Evolutionary conservation across 2,888 invertebrate genomes (phyloP), one percentile per base, ranked within the genome.

Genomic region (Phalangium opilio): DNA sequence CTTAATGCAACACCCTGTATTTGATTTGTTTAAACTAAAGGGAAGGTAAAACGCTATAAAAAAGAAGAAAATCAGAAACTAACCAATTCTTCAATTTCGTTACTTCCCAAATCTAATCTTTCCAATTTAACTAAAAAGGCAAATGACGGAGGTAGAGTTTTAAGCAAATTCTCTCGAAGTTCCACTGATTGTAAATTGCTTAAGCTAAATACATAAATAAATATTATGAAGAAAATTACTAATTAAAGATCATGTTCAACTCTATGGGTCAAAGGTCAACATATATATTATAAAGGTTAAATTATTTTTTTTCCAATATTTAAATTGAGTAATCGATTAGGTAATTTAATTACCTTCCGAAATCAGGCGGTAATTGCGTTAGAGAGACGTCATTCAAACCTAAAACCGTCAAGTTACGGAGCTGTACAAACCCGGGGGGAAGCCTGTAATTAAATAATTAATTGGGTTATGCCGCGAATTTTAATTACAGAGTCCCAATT

Each of bases 361-460:
- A 93, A 70, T 96, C 95, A 59, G 81, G 75, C 55, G 98, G 98
- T 63, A 98, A 76, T 66, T 83, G 82, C 55, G 90, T 86, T 53
- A 98, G 78, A 43, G 93, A 91, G 79, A 96, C 89, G 67, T 98
- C 96, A 72, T 96, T 98, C 62, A 98, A 78, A 51, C 90, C 91
- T 63, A 98, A 78, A 58, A 89, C 81, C 57, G 91, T 91, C 62
- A 98, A 77, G 64, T 89, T 86, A 61, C 82, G 80, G 61, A 98
- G 75, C 71, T 93, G 90, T 61, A 90, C 86, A 68, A 98, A 89
- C 42, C 95, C 91, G 43, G 85, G 81, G 51, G 98, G 96, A 64
- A 98, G 73, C 65, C 91, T 83, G 65, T 27, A 27, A 27, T 27
- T 27, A 27, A 8, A 27, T 27, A 27, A 27, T 27, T 27, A 27